Conservation (phyloP, 2,888 invertebrate species). For the Coenonympha arcania region DNA sequence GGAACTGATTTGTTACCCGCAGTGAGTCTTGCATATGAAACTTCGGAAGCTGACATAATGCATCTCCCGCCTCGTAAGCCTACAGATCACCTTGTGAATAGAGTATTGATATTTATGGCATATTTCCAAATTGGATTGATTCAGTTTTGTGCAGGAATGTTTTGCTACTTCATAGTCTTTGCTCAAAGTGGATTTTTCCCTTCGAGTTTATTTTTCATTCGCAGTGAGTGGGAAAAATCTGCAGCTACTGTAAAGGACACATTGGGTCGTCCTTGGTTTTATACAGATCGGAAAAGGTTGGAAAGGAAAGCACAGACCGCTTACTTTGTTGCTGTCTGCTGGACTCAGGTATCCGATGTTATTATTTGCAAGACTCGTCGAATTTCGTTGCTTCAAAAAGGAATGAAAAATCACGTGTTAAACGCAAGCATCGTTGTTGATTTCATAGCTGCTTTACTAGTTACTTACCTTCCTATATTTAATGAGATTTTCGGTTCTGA, state of each 20-base stretch:
- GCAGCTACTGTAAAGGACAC: conserved; percentile 79
- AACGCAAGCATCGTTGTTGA: conserved; percentile 77
- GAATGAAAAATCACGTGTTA: conserved; percentile 80
- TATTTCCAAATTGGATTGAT: conserved; percentile 91
- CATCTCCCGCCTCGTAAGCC: conserved; percentile 71
- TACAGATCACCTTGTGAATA: conserved; percentile 71
- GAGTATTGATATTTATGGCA: conserved; percentile 81
- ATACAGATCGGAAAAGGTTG: conserved; percentile 77
- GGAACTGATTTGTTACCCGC: conserved; percentile 86
- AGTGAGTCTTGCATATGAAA: conserved; percentile 85
- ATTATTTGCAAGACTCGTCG: conserved; percentile 85
- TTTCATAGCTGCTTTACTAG: conserved; percentile 76
- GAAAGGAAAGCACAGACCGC: conserved; percentile 85
- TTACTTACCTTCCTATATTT: conserved; percentile 81
- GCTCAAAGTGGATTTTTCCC: conserved; percentile 86
- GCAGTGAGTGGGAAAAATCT: conserved; percentile 81
- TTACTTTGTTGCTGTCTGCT: conserved; percentile 84
- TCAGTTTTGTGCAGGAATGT: conserved; percentile 86
- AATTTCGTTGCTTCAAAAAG: conserved; percentile 81
- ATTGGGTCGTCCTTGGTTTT: conserved; percentile 84
- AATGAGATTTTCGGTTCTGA: conserved; percentile 80
- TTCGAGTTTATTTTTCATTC: conserved; percentile 76
- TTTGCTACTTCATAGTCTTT: conserved; percentile 84
- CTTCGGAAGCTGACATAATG: conserved; percentile 84
- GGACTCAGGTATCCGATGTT: conserved; percentile 84